A percentile compares a stretch with the other conserved stretches of the same genome.
Evolutionary conservation across 1,140 invertebrate genomes (phyloP).

Genomic region (Drosophila parvula): DNA sequence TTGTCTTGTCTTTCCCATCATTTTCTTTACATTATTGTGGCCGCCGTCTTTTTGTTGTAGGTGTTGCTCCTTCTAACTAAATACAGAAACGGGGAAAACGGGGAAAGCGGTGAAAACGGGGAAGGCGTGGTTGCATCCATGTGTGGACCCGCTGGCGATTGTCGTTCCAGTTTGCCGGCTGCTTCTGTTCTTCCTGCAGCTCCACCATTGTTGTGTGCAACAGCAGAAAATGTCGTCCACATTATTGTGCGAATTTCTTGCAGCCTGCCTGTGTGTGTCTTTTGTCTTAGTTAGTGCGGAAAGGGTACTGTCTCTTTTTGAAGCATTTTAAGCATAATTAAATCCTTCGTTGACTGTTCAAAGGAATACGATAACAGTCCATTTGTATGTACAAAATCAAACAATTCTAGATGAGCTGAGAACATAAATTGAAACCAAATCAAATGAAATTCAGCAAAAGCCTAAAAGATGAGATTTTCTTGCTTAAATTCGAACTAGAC

Average conservation of each 20-base stretch:
- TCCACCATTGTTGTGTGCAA: constrained; percentile 57
- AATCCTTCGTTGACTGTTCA: constrained; percentile 12
- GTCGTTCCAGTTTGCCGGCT: constrained; percentile 54
- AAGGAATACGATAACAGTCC: neutral
- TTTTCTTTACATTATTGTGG: constrained; percentile 40
- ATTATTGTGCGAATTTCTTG: constrained; percentile 61
- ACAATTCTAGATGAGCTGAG: too few species aligned
- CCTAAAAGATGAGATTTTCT: neutral
- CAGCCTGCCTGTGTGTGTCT: constrained; percentile 34
- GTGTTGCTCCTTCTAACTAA: constrained; percentile 32
- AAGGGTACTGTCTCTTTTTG: constrained; percentile 9
- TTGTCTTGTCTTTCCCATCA: constrained; percentile 22
- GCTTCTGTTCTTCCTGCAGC: constrained; percentile 34
- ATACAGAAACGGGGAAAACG: constrained; percentile 4
- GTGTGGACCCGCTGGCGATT: constrained; percentile 45
- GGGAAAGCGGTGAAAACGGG: constrained; percentile 5
- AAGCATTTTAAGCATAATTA: constrained; percentile 39
- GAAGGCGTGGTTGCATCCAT: constrained; percentile 24
- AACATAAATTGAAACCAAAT: neutral
- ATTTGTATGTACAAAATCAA: neutral
- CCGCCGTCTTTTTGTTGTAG: constrained; percentile 27
- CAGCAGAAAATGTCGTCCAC: constrained; percentile 73
- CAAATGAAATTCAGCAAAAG: neutral
- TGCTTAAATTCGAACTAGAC: too few species aligned
- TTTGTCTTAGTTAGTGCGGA: constrained; percentile 19